A percentile compares a stretch with the other conserved stretches of the same genome.
These are phyloP conservation scores for Cyclopterus lumpus DNA, from an alignment of 2,797 vertebrate genomes.

Conservation along the genomic window DNA sequence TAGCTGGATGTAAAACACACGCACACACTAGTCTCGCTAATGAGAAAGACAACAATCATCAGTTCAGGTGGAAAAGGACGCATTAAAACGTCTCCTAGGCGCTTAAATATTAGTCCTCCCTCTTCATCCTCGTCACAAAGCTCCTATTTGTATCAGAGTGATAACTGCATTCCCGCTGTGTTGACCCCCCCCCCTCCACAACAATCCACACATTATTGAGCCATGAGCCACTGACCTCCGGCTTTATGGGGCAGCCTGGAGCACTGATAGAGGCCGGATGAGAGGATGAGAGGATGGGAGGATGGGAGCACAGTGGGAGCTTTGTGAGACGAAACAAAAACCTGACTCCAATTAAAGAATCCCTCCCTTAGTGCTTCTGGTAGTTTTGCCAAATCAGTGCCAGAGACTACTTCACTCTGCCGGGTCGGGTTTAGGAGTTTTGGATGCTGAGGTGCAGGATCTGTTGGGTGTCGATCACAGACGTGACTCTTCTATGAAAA, in stretches of 20 bases:
- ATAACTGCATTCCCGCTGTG: constrained; percentile 23
- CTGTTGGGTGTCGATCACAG: constrained; percentile 4
- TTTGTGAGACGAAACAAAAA: constrained; percentile 77
- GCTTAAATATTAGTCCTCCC: constrained; percentile 12
- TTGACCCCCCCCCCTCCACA: constrained; percentile 27
- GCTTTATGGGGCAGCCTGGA: constrained; percentile 47
- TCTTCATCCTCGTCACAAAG: constrained; percentile 55
- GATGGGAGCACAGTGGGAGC: constrained; percentile 31
- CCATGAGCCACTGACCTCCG: constrained; percentile 72
- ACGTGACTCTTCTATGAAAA: not conserved
- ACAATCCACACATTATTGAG: constrained; percentile 75
- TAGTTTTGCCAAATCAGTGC: constrained; percentile 31
- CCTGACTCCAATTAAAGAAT: constrained; percentile 66
- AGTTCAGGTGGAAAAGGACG: not conserved
- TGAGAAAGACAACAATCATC: constrained; percentile 57
- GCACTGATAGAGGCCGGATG: constrained; percentile 36
- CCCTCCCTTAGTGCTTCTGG: constrained; percentile 24
- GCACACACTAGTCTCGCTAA: constrained; percentile 25
- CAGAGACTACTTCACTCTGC: constrained; percentile 8
- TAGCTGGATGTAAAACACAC: no score
- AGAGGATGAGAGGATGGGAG: constrained; percentile 49
- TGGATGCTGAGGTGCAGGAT: not conserved
- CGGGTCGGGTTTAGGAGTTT: not conserved
- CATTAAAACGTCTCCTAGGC: constrained; percentile 12
- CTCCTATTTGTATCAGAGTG: constrained; percentile 45